These are phyloP conservation scores for Liposcelis brunnea DNA, from an alignment of 2,888 invertebrate genomes.

Conservation along the genomic window DNA sequence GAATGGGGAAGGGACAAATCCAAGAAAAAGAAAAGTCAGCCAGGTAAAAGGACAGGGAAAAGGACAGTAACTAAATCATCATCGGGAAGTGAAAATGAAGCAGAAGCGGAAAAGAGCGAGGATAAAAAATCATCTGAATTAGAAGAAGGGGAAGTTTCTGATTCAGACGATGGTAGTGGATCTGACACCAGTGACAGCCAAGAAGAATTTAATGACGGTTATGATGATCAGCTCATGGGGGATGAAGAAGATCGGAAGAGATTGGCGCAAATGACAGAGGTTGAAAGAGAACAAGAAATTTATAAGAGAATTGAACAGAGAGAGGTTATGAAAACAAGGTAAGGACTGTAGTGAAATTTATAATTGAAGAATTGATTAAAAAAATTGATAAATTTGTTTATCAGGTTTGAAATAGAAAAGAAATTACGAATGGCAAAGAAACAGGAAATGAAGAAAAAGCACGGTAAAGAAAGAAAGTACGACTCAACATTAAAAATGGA, in stretches of 20 bases:
- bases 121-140: constrained; percentile 50
- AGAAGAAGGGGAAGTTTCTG: constrained; percentile 80
- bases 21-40: constrained; percentile 26
- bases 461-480: constrained; percentile 36
- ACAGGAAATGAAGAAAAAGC: constrained; percentile 45
- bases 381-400: constrained; percentile 21
- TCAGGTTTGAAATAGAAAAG: constrained; percentile 84
- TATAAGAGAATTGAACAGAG: constrained; percentile 91
- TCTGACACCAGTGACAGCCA: constrained; percentile 45
- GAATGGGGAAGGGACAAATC: constrained; percentile 30
- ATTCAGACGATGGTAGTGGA: constrained; percentile 40
- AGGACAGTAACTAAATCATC: constrained; percentile 20
- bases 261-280: constrained; percentile 85
- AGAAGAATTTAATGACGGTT: constrained; percentile 90
- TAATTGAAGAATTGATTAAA: no score
- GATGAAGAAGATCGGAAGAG: constrained; percentile 87
- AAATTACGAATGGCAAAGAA: constrained; percentile 72
- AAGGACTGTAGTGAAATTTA: constrained; percentile 8
- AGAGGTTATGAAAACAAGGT: constrained; percentile 82
- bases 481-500: constrained; percentile 33
- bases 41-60: constrained; percentile 26
- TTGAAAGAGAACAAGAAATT: constrained; percentile 92
- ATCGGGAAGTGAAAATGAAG: constrained; percentile 29
- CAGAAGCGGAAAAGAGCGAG: constrained; percentile 26
- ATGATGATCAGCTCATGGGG: constrained; percentile 92